A percentile compares a stretch with the other conserved stretches of the same genome.
phyloP scores from a whole-genome alignment of 1,140 invertebrate species.

The Drosophila mauritiana region DNA sequence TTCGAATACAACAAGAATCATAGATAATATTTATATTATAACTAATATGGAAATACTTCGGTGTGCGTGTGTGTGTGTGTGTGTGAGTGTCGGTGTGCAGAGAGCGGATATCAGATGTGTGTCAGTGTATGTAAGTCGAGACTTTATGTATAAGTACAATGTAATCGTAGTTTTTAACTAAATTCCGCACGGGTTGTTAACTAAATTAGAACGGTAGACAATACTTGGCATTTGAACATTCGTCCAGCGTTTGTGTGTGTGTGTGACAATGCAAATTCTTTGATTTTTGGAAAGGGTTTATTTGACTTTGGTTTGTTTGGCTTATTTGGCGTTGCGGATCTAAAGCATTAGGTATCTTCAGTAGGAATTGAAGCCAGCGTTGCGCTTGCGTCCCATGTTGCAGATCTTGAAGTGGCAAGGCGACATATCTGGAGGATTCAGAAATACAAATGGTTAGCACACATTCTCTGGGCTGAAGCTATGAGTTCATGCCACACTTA shows the following conservation, averaged over 20 bases:
- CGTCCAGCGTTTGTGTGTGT: slow-evolving; percentile 3
- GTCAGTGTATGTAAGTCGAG: slow-evolving; percentile 16
- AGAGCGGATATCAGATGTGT: slow-evolving; percentile 4
- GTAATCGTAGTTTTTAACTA: slow-evolving; percentile 45
- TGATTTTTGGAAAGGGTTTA: slow-evolving; percentile 21
- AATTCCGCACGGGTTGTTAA: slow-evolving; percentile 17
- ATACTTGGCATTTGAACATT: slow-evolving; percentile 56
- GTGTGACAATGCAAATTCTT: slow-evolving; percentile 25
- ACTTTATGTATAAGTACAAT: slow-evolving; percentile 34
- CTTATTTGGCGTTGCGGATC: slow-evolving; percentile 1
- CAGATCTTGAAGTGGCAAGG: slow-evolving; percentile 83
- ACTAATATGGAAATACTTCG: slow-evolving; percentile 61
- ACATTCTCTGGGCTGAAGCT: background rate
- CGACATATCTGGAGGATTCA: slow-evolving; percentile 66
- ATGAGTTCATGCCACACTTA: slow-evolving; percentile 72
- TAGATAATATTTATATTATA: slow-evolving; percentile 37
- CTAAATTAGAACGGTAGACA: slow-evolving; percentile 39
- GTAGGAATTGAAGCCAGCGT: slow-evolving; percentile 55
- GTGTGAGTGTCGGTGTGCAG: slow-evolving; percentile 18
- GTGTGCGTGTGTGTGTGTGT: slow-evolving; percentile 20
- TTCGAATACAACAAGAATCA: slow-evolving; percentile 58
- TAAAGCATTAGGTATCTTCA: slow-evolving; percentile 6
- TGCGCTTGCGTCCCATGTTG: slow-evolving; percentile 80
- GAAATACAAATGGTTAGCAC: background rate
- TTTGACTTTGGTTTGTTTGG: slow-evolving; percentile 32